Evolutionary conservation across 2,888 invertebrate genomes (phyloP), one percentile per base, ranked within the genome.

Genomic region (Eurytoma californica): DNA sequence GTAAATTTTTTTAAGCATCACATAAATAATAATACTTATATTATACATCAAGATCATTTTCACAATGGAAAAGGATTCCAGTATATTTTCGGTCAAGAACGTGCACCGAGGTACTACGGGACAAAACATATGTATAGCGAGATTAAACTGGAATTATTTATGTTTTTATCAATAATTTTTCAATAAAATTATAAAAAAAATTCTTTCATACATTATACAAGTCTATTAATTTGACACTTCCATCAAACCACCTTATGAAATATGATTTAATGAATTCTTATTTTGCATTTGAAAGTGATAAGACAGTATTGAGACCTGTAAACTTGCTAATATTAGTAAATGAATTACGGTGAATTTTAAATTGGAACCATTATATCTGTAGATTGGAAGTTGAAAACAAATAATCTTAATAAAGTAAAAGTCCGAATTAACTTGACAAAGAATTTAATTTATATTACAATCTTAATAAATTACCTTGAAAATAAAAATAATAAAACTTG

Each of bases 81-180:
- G 67, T 76, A 72, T 76, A 57, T 69, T 76, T 61, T 76, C 58
- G 76, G 72, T 66, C 66, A 47, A 66, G 5, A 77, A 47, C 24
- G 3, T 24, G 51, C 24, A 61, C 67, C 55, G 72, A 80, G 12
- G 67, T 55, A 66, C 69, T 60, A 63, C 39, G 55, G 53, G 30
- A 80, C 60, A 49, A 49, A 72, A 68, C 20, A 60, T 72, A 28
- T 79, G 77, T 81, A 81, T 83, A 85, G 82, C 81, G 66, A 82
- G 81, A 84, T 83, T 82, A 82, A 83, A 86, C 79, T 85, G 83
- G 80, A 83, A 83, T 86, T 84, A 86, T 85, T 87, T 87, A 86
- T 86, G 86, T 87, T 87, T 86, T 87, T 85, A 86, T 87, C 82
- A 82, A 86, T 85, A 83, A 85, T 87, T 87, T 86, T 87, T 84